Evolutionary conservation across 2,888 invertebrate genomes (phyloP).

Genomic region (Microplitis deprimator): DNA sequence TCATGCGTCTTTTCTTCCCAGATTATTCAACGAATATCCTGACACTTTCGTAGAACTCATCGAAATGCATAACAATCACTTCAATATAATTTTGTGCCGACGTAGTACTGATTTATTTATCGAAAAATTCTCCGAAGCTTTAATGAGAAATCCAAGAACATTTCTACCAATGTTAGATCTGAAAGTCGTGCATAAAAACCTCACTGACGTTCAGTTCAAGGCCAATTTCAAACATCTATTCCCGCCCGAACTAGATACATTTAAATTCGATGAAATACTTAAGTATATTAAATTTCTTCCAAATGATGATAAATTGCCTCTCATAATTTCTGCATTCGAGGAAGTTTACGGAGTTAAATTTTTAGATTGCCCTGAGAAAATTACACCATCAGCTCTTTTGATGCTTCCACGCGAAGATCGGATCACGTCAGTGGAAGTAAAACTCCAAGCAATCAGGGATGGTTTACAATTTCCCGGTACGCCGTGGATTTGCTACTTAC

Average conservation of each 20-base stretch:
- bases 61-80: constrained; percentile 38
- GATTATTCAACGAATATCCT: constrained; percentile 56
- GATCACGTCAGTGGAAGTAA: constrained; percentile 51
- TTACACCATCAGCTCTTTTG: constrained; percentile 49
- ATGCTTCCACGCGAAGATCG: constrained; percentile 58
- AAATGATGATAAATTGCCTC: constrained; percentile 44
- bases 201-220: neutral
- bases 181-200: neutral
- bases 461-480: neutral
- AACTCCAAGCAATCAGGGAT: constrained; percentile 46
- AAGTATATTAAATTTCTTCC: constrained; percentile 51
- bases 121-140: constrained; percentile 31
- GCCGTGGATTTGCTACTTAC: constrained; percentile 61
- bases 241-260: neutral
- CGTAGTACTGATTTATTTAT: constrained; percentile 50
- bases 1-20: constrained; percentile 51
- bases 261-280: constrained; percentile 37
- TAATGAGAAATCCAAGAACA: neutral
- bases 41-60: constrained; percentile 53
- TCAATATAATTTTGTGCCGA: constrained; percentile 50
- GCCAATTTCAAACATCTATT: neutral
- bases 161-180: neutral
- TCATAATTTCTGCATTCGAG: constrained; percentile 54
- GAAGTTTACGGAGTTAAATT: constrained; percentile 54
- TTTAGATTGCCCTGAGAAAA: constrained; percentile 40